Evolutionary conservation across 2,113 vertebrate species (phyloP).

Genomic region (Acrocephalus arundinaceus): DNA sequence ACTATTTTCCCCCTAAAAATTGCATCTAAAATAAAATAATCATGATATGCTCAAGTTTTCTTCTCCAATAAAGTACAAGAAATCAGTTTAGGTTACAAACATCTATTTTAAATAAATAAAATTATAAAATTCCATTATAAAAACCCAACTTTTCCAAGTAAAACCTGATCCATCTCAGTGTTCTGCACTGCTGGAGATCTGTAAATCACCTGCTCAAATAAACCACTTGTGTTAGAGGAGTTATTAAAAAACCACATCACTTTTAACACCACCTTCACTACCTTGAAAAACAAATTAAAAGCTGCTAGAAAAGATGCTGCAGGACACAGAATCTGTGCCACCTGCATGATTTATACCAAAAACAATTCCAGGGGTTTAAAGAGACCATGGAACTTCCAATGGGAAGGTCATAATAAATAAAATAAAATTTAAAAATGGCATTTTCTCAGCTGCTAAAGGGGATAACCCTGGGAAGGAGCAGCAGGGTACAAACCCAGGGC

Average conservation of each 20-base stretch:
- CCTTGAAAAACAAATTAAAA: background rate
- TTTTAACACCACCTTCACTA: background rate
- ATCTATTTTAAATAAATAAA: background rate
- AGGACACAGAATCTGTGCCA: background rate
- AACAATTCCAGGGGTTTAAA: background rate
- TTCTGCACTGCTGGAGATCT: background rate
- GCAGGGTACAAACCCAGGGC: fast-evolving
- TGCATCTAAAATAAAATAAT: constrained; percentile 56
- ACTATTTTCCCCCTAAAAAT: too few species aligned
- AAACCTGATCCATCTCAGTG: background rate
- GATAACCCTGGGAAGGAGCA: background rate
- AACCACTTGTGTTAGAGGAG: background rate
- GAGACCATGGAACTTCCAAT: fast-evolving
- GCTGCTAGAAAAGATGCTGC: background rate
- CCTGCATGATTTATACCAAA: background rate
- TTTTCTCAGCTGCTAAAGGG: background rate
- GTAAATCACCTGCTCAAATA: background rate
- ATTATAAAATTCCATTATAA: background rate
- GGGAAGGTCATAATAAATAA: background rate
- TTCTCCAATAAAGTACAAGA: background rate
- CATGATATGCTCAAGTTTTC: background rate
- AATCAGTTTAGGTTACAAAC: background rate
- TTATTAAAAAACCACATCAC: background rate
- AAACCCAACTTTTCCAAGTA: background rate
- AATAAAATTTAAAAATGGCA: background rate